Conservation (phyloP, 2,888 invertebrate genomes). For the Philaethria dido region DNA sequence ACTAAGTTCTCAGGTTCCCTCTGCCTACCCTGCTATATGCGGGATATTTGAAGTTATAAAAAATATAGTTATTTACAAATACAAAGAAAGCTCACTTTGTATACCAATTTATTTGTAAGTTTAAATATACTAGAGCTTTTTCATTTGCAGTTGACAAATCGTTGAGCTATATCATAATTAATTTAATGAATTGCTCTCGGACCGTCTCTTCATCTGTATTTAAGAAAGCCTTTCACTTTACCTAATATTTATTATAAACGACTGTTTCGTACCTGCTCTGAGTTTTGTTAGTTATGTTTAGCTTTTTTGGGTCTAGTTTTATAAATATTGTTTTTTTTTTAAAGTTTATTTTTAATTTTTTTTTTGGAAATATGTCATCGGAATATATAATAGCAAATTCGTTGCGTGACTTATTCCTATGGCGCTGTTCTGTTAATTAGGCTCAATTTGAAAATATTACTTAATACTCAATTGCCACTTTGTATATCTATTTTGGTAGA, state of each 20-base stretch:
- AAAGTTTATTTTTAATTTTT: neutral
- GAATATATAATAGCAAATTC: neutral
- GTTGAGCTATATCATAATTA: slow-evolving; percentile 19
- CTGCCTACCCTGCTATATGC: no score
- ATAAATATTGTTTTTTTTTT: neutral
- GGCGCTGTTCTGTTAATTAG: no score
- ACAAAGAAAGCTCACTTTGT: no score
- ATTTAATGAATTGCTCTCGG: slow-evolving; percentile 7
- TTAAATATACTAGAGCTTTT: neutral
- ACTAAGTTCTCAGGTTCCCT: no score
- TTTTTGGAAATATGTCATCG: neutral
- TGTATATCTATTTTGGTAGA: no score
- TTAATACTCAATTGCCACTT: no score
- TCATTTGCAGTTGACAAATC: slow-evolving; percentile 2
- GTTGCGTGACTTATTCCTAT: no score
- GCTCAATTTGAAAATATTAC: no score
- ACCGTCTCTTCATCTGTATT: slow-evolving; percentile 6
- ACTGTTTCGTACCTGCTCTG: neutral
- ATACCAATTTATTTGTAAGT: no score
- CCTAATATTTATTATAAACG: slow-evolving; percentile 13
- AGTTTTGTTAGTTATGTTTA: neutral
- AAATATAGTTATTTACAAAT: no score
- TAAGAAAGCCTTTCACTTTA: neutral
- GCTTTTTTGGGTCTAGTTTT: neutral
- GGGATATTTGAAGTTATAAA: neutral